phyloP scores from a whole-genome alignment of 1,140 invertebrate species.

The Pantala flavescens region DNA sequence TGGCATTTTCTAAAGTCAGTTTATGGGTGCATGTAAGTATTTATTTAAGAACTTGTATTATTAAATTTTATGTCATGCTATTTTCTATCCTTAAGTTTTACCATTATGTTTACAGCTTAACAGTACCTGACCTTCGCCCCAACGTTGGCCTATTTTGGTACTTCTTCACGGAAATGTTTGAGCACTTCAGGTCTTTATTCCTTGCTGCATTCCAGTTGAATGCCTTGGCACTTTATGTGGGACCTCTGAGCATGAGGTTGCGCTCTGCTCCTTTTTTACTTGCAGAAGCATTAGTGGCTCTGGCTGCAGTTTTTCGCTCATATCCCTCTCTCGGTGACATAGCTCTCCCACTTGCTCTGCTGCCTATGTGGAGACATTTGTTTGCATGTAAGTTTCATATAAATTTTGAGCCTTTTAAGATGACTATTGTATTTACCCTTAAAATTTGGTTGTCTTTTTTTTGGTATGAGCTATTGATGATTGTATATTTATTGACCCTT shows the following conservation, averaged over 20 bases:
- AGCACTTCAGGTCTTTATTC: constrained; percentile 92
- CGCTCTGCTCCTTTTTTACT: constrained; percentile 77
- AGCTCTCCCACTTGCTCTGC: constrained; percentile 77
- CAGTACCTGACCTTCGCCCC: constrained; percentile 86
- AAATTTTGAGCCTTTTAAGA: neutral
- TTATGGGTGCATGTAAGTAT: constrained; percentile 72
- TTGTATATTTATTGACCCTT: too few species aligned
- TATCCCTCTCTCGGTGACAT: constrained; percentile 94
- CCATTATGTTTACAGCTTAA: constrained; percentile 46
- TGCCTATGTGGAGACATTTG: constrained; percentile 86
- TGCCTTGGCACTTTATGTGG: constrained; percentile 76
- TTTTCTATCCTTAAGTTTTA: constrained; percentile 31
- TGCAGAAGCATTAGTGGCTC: constrained; percentile 68
- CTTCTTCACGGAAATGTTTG: constrained; percentile 99
- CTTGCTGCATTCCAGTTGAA: constrained; percentile 96
- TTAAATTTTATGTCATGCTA: constrained; percentile 27
- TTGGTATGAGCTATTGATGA: too few species aligned
- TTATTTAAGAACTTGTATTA: constrained; percentile 29
- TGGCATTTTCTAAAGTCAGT: constrained; percentile 66
- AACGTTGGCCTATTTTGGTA: constrained; percentile 99
- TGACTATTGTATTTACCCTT: too few species aligned
- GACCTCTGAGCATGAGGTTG: constrained; percentile 78
- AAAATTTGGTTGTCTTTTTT: too few species aligned
- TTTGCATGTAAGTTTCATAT: constrained; percentile 63
- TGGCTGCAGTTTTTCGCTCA: constrained; percentile 89